phyloP scores from a whole-genome alignment of 2,797 vertebrate genomes.

The Macroramphosus scolopax region DNA sequence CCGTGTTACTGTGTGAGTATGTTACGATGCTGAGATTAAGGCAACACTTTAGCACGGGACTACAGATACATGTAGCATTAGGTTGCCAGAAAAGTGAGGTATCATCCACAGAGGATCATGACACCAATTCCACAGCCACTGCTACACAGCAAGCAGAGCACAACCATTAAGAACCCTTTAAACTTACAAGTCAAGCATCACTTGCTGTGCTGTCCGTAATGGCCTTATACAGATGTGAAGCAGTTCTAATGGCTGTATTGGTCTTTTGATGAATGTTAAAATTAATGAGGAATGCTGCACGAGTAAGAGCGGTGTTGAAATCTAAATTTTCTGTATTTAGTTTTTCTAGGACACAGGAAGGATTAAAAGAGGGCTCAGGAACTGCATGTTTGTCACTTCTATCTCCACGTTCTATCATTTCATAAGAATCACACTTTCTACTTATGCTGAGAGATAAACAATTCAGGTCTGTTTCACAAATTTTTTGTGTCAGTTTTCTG shows the following conservation, averaged over 20 bases:
- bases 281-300: constrained; percentile 48
- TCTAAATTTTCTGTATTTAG: constrained; percentile 28
- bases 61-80: constrained; percentile 32
- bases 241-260: constrained; percentile 55
- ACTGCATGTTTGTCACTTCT: constrained; percentile 23
- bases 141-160: constrained; percentile 62
- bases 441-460: constrained; percentile 71
- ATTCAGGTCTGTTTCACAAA: constrained; percentile 69
- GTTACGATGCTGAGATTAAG: constrained; percentile 19
- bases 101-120: constrained; percentile 53
- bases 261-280: constrained; percentile 60
- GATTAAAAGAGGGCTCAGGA: constrained; percentile 25
- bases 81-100: constrained; percentile 54
- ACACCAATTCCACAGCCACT: constrained; percentile 38
- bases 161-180: constrained; percentile 72
- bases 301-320: constrained; percentile 33
- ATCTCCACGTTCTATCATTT: constrained; percentile 62
- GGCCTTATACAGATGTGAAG: constrained; percentile 68
- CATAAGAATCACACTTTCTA: constrained; percentile 68
- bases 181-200: constrained; percentile 75
- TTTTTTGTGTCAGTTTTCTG: constrained; percentile 80
- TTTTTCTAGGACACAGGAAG: constrained; percentile 20
- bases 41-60: constrained; percentile 29
- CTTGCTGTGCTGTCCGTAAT: constrained; percentile 71
- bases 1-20: constrained; percentile 19